Conservation (phyloP, 1,140 invertebrate genomes). For the Batillaria attramentaria region DNA sequence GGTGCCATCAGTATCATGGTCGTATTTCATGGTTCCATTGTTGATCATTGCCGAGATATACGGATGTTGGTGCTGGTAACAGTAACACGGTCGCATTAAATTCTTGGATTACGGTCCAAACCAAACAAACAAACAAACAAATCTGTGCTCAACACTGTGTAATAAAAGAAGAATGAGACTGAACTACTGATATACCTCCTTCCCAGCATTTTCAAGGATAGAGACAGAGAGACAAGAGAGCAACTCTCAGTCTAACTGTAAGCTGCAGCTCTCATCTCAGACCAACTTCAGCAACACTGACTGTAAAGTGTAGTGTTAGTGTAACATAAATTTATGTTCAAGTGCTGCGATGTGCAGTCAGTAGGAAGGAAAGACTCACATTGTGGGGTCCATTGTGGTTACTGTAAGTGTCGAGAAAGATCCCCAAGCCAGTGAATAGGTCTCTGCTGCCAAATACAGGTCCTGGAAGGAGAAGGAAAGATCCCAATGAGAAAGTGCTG, state of each 20-base stretch:
- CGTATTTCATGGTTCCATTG: conserved; percentile 95
- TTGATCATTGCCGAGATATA: conserved; percentile 99
- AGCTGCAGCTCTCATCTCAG: too few species aligned
- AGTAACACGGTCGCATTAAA: too few species aligned
- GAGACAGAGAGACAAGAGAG: too few species aligned
- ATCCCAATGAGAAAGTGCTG: too few species aligned
- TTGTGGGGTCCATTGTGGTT: conserved; percentile 99
- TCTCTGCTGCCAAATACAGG: conserved; percentile 97
- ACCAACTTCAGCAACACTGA: too few species aligned
- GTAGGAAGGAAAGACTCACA: conserved; percentile 77
- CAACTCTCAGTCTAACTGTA: too few species aligned
- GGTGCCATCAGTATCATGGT: conserved; percentile 98
- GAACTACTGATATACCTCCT: not conserved
- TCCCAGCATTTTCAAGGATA: too few species aligned
- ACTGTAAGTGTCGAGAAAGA: conserved; percentile 98
- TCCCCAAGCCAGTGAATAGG: conserved; percentile 90
- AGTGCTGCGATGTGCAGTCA: too few species aligned
- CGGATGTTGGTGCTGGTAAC: conserved; percentile 92
- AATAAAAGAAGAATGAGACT: not conserved
- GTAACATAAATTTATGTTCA: too few species aligned
- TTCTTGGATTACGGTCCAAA: too few species aligned
- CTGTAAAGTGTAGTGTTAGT: too few species aligned
- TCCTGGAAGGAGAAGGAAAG: conserved; percentile 71
- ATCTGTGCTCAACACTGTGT: conserved; percentile 16
- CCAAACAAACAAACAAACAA: too few species aligned